phyloP scores from a whole-genome alignment of 2,113 vertebrate genomes.

The Spheniscus mendiculus region DNA sequence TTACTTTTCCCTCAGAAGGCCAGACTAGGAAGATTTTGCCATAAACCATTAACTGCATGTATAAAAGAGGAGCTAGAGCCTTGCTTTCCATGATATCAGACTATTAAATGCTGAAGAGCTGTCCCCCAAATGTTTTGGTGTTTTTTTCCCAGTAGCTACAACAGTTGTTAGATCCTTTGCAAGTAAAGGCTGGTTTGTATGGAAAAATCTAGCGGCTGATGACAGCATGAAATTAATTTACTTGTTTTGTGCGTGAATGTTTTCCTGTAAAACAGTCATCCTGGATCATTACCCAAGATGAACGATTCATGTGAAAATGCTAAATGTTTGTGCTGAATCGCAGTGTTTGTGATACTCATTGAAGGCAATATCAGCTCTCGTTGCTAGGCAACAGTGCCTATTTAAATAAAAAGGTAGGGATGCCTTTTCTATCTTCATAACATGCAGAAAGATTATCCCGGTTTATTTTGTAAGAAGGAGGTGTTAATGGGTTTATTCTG shows the following conservation, averaged over 20 bases:
- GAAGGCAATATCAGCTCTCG: not conserved
- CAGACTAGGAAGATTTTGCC: not conserved
- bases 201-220: not conserved
- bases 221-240: constrained; percentile 10
- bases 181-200: not conserved
- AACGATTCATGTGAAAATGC: not conserved
- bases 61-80: not conserved
- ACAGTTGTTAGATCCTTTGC: not conserved
- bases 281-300: not conserved
- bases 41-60: not conserved
- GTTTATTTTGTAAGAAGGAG: not conserved
- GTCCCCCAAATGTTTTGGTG: not conserved
- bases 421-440: not conserved
- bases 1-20: not conserved
- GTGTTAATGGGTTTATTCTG: not conserved
- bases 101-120: not conserved
- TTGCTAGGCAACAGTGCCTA: not conserved
- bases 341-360: not conserved
- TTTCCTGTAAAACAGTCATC: not conserved
- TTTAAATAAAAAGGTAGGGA: not conserved
- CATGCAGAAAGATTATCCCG: not conserved
- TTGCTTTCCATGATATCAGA: not conserved
- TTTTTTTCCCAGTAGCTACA: not conserved
- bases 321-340: not conserved
- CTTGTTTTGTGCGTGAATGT: not conserved